Evolutionary conservation across 37 sponge, comb jelly and placozoan species (phyloP), one percentile per base, ranked within the genome.

Genomic region (Axinella damicornis): DNA sequence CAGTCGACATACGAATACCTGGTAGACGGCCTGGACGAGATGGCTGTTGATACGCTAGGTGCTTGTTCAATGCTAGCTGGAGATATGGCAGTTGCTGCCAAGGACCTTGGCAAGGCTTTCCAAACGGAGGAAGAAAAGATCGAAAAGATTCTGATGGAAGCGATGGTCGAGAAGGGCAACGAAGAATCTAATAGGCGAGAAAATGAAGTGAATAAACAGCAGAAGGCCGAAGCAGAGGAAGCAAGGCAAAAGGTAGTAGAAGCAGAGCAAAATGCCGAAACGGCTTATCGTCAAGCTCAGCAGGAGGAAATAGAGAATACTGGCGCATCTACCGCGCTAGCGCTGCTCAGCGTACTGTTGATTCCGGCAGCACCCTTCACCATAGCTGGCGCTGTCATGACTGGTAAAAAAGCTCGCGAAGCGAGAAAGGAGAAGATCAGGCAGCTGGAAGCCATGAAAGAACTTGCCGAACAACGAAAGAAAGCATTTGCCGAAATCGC

Each of bases 41-140:
- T 85, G 81, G 91, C 91, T 41, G 30, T 80, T 25, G 86, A 91
- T 0, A 85, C 76, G 13, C 36, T 91, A n/a, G 39, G 77, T 57
- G 24, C 74, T 21, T 63, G 74, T 36, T 53, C 77, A 19, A 65
- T 85, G n/a, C 9, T 84, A 32, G 91, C 91, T 1, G 66, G 56
- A n/a, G 76, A 79, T 1, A 85, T 91, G 86, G 71, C 39, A 28
- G 68, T 39, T 57, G 86, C 91, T n/a, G 91, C 91, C 12, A 16
- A 24, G 0, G 86, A 85, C 2, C 69, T 91, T 5, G 64, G 75
- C 25, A 21, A 53, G 27, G 81, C 80, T 4, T 91, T 91, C 76
- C 64, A 76, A 2, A 53, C 66, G 21, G 68, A 91, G 57, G 78
- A 41, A 1, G 20, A 57, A 24, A 80, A 85, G 24, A 82, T 85